Percentiles rank a stretch among this genome's conserved stretches.
phyloP scores from a whole-genome alignment of 2,888 invertebrate species.

The Agrochola lychnidis region DNA sequence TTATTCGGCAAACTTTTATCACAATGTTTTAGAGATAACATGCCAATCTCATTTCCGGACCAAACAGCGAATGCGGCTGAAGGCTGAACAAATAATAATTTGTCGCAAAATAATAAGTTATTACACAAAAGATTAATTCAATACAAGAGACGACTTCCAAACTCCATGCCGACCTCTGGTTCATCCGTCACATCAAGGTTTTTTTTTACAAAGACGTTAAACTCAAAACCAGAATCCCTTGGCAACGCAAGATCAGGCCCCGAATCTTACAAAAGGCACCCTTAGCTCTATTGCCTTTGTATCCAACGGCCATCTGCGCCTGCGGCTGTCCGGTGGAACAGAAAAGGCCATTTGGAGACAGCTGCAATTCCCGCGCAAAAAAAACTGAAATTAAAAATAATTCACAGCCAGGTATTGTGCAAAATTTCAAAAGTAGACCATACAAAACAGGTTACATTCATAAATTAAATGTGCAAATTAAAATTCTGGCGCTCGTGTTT shows the following conservation, averaged over 20 bases:
- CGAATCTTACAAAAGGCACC: conserved; percentile 49
- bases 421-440: conserved; percentile 32
- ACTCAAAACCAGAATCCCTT: conserved; percentile 32
- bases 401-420: conserved; percentile 30
- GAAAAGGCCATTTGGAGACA: conserved; percentile 48
- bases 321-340: conserved; percentile 46
- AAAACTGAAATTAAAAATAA: conserved; percentile 33
- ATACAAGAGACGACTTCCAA: neutral
- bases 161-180: neutral
- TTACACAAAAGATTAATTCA: neutral
- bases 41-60: conserved; percentile 19
- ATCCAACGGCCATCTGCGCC: conserved; percentile 48
- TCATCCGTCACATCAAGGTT: conserved; percentile 19
- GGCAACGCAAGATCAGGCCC: conserved; percentile 27
- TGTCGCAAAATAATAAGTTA: neutral
- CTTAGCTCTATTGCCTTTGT: conserved; percentile 52
- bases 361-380: conserved; percentile 41
- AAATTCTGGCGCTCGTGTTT: conserved; percentile 8
- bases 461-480: conserved; percentile 14
- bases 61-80: neutral
- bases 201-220: conserved; percentile 19
- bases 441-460: conserved; percentile 28
- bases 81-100: conserved; percentile 8
- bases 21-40: neutral
- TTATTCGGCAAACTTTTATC: neutral